These are phyloP conservation scores for Iselma pallidipennis DNA, from an alignment of 2,888 invertebrate species.

Conservation along the genomic window DNA sequence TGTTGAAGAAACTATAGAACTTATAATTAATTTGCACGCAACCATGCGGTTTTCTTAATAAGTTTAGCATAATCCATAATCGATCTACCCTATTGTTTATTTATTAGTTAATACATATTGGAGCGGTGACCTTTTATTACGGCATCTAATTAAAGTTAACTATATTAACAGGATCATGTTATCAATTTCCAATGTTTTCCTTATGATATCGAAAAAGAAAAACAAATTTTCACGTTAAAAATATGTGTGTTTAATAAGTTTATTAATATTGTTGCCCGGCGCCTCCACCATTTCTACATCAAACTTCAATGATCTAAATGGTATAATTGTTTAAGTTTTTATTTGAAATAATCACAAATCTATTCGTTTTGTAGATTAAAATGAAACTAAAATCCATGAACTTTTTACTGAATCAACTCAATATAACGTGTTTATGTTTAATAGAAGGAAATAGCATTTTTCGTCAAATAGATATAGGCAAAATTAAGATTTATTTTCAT, in stretches of 20 bases:
- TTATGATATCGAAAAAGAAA: not conserved
- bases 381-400: no score
- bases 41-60: slow-evolving; percentile 23
- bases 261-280: not conserved
- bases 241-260: not conserved
- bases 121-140: slow-evolving; percentile 20
- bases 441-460: no score
- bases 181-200: not conserved
- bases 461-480: no score
- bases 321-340: no score
- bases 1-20: slow-evolving; percentile 9
- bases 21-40: slow-evolving; percentile 29
- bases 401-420: not conserved
- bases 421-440: slow-evolving; percentile 11
- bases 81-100: slow-evolving; percentile 31
- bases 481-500: not conserved
- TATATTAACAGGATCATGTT: not conserved
- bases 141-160: slow-evolving; percentile 21
- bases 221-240: not conserved
- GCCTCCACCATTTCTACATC: slow-evolving; percentile 2
- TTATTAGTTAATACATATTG: slow-evolving; percentile 22
- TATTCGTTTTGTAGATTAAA: no score
- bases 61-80: slow-evolving; percentile 17
- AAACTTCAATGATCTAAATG: no score
- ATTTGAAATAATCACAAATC: no score